These are phyloP conservation scores for Ichneumon xanthorius DNA, from an alignment of 2,888 invertebrate species.

Conservation along the genomic window DNA sequence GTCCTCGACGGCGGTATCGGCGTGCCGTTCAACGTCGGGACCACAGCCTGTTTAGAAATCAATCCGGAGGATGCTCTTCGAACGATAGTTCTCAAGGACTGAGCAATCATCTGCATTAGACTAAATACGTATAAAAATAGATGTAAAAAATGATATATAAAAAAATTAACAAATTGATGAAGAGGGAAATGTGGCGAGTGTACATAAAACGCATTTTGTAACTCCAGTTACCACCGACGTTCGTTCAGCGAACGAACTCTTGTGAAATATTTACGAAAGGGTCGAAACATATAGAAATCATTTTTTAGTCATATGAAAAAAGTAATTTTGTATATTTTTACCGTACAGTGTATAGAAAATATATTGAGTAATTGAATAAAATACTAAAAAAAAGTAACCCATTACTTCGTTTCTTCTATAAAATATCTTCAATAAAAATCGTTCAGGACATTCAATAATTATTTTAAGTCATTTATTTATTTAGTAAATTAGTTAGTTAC, in stretches of 20 bases:
- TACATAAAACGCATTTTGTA: constrained; percentile 34
- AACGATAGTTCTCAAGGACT: constrained; percentile 86
- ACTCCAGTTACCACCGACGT: constrained; percentile 3
- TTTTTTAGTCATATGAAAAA: not conserved
- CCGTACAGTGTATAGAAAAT: not conserved
- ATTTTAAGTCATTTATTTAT: too few species aligned
- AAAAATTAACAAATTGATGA: not conserved
- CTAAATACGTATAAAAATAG: not conserved
- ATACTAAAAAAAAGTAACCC: not conserved
- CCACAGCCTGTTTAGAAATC: constrained; percentile 93
- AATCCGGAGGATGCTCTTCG: constrained; percentile 94
- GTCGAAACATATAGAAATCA: constrained; percentile 1
- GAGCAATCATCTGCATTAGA: not conserved
- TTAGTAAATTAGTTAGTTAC: too few species aligned
- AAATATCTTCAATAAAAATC: too few species aligned
- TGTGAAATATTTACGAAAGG: constrained; percentile 20
- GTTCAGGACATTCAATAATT: too few species aligned
- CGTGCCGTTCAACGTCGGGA: constrained; percentile 97
- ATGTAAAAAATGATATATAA: not conserved
- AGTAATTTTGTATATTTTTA: constrained; percentile 50
- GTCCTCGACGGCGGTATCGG: constrained; percentile 98
- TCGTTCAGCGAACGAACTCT: not conserved
- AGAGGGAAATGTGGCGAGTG: not conserved
- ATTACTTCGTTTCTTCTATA: not conserved
- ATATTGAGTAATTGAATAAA: constrained; percentile 6